phyloP scores from a whole-genome alignment of 2,888 invertebrate species.

The Idaea dimidiata region DNA sequence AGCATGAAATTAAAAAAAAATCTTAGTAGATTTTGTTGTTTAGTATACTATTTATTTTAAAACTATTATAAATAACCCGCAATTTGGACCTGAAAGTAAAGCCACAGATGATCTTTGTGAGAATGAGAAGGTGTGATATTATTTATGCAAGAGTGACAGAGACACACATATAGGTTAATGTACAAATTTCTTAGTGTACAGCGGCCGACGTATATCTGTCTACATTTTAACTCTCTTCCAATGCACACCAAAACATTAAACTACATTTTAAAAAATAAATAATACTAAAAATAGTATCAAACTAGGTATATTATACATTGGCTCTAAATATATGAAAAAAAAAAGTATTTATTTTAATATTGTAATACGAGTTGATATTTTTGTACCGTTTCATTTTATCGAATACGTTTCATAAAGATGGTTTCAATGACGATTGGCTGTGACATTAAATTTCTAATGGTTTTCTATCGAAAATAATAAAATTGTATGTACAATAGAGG shows the following conservation, averaged over 20 bases:
- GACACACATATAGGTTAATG: too few species aligned
- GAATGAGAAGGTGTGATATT: too few species aligned
- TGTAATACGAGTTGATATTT: constrained; percentile 2
- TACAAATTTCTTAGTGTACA: too few species aligned
- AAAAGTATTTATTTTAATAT: constrained; percentile 1
- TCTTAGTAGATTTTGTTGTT: too few species aligned
- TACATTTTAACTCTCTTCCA: background rate
- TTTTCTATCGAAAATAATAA: constrained; percentile 1
- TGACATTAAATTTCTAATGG: constrained; percentile 3
- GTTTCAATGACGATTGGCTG: constrained; percentile 5
- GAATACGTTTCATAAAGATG: background rate
- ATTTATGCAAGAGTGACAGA: too few species aligned
- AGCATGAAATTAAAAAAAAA: too few species aligned
- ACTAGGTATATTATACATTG: constrained; percentile 2
- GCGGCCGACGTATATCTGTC: background rate
- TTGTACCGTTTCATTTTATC: constrained; percentile 5
- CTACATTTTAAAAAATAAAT: background rate
- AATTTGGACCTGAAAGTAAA: too few species aligned
- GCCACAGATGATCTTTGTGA: too few species aligned
- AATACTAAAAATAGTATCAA: background rate
- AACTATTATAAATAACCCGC: too few species aligned
- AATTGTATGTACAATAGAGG: background rate
- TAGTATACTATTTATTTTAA: too few species aligned
- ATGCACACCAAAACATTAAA: background rate
- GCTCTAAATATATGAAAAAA: constrained; percentile 1